phyloP scores from a whole-genome alignment of 2,888 invertebrate genomes.

The Cheilosia vernalis region DNA sequence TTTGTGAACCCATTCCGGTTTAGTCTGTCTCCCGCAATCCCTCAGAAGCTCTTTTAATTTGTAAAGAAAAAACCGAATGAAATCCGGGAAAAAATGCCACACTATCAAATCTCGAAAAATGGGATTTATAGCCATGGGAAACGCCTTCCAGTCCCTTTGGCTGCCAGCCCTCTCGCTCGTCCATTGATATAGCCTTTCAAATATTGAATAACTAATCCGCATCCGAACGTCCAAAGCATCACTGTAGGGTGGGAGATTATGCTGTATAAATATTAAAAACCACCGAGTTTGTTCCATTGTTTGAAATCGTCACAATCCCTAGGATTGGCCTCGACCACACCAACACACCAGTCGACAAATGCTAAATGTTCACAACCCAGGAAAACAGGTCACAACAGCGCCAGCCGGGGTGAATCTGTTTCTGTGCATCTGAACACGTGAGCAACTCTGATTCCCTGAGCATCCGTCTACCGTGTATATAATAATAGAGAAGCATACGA shows the following conservation, averaged over 20 bases:
- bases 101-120: conserved; percentile 37
- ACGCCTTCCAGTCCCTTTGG: conserved; percentile 43
- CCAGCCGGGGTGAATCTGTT: conserved; percentile 5
- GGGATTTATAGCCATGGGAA: conserved; percentile 60
- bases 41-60: conserved; percentile 47
- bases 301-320: conserved; percentile 55
- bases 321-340: conserved; percentile 56
- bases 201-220: conserved; percentile 62
- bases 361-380: conserved; percentile 56
- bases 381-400: conserved; percentile 65
- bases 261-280: conserved; percentile 72
- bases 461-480: background rate
- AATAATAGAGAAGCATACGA: background rate
- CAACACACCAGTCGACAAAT: conserved; percentile 37
- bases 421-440: conserved; percentile 52
- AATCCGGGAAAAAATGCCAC: conserved; percentile 13
- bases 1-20: conserved; percentile 31
- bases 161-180: conserved; percentile 7
- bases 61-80: conserved; percentile 8
- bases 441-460: conserved; percentile 4
- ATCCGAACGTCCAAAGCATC: conserved; percentile 39
- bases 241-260: conserved; percentile 50
- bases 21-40: conserved; percentile 12
- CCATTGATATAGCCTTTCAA: conserved; percentile 55
- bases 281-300: conserved; percentile 59